These are phyloP conservation scores for Hyla sarda DNA, from an alignment of 2,113 vertebrate genomes.

Conservation along the genomic window DNA sequence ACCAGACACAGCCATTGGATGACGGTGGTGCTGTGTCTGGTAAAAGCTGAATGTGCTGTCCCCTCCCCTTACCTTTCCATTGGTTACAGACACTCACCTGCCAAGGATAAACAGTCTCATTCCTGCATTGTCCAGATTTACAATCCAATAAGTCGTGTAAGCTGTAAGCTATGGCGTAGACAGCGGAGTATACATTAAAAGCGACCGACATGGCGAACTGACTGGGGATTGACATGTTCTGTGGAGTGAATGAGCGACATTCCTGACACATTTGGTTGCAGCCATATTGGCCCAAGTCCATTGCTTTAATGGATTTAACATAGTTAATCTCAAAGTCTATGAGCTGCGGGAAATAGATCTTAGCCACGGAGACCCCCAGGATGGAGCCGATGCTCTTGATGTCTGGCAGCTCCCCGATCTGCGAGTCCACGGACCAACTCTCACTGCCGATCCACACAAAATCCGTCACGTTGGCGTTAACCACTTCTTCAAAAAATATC, in stretches of 20 bases:
- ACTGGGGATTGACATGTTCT: constrained; percentile 11
- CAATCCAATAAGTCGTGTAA: constrained; percentile 80
- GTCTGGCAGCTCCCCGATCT: constrained; percentile 65
- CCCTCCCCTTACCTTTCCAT: neutral
- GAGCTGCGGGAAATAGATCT: constrained; percentile 65
- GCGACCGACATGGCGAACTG: constrained; percentile 63
- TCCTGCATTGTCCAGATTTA: constrained; percentile 65
- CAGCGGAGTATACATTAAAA: constrained; percentile 74
- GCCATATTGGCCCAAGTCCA: neutral
- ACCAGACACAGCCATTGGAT: neutral
- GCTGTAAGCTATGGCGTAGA: constrained; percentile 77
- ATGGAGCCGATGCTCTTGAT: constrained; percentile 73
- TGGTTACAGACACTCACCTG: constrained; percentile 71
- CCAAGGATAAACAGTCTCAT: constrained; percentile 72
- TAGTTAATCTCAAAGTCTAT: constrained; percentile 65
- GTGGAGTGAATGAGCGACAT: constrained; percentile 41
- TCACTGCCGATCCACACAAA: constrained; percentile 85
- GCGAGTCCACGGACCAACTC: constrained; percentile 73
- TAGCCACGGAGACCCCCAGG: constrained; percentile 74
- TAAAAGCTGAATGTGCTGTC: neutral
- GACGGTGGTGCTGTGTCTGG: neutral
- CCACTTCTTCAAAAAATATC: constrained; percentile 71
- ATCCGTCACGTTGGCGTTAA: constrained; percentile 71
- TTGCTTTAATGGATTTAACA: fast-evolving
- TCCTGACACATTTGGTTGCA: constrained; percentile 72